Conservation (phyloP, 2,113 vertebrate species). For the Saiga tatarica region DNA sequence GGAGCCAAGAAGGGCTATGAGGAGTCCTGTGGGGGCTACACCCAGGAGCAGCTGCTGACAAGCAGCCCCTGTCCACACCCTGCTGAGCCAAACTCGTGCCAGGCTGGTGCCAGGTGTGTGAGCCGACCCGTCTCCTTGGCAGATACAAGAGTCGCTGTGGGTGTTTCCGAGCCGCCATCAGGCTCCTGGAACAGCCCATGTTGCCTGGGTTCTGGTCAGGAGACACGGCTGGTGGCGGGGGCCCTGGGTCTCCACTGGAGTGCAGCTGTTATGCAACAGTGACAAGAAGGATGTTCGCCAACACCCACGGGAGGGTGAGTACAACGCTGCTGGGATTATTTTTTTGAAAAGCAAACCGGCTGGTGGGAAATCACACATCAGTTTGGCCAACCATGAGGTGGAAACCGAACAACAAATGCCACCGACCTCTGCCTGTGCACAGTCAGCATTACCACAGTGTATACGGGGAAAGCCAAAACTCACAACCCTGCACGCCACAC, state of each 20-base stretch:
- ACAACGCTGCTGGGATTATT: accelerated
- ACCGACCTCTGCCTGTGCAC: accelerated
- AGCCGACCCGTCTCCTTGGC: accelerated
- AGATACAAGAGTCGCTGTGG: background rate
- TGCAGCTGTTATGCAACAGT: accelerated
- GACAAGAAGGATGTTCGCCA: background rate
- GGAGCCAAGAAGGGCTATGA: background rate
- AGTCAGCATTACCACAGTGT: accelerated
- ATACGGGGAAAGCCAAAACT: accelerated
- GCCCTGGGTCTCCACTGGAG: background rate
- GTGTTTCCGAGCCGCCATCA: background rate
- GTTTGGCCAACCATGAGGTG: accelerated
- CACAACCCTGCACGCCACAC: too few relatives aligned
- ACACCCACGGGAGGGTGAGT: accelerated
- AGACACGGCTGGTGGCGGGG: background rate
- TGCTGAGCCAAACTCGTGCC: background rate
- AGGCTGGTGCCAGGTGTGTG: background rate
- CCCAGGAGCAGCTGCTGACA: background rate
- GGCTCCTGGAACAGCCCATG: accelerated
- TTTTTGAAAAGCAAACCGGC: background rate
- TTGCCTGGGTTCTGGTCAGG: background rate
- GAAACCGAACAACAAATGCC: background rate
- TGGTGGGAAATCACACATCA: too few relatives aligned
- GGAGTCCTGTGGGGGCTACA: accelerated
- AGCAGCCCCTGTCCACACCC: accelerated